Conservation (phyloP, 1,140 invertebrate species). For the Apis florea region DNA sequence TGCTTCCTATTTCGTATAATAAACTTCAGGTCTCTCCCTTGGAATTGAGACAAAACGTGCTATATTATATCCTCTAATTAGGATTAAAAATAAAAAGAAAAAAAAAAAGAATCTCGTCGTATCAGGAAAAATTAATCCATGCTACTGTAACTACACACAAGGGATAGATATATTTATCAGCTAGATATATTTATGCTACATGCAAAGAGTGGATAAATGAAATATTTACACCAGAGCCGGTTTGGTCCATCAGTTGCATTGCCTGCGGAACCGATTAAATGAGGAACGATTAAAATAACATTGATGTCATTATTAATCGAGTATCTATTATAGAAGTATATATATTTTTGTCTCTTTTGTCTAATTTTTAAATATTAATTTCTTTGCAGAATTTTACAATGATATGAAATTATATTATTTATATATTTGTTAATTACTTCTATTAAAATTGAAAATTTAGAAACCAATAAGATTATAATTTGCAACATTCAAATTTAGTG, state of each 20-base stretch:
- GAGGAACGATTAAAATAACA: slow-evolving; percentile 45
- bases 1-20: neutral
- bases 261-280: slow-evolving; percentile 82
- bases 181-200: slow-evolving; percentile 24
- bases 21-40: slow-evolving; percentile 4
- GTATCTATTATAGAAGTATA: neutral
- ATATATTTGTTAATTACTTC: too few relatives aligned
- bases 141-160: slow-evolving; percentile 56
- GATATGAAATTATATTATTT: too few relatives aligned
- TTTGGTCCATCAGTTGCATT: slow-evolving; percentile 94
- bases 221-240: slow-evolving; percentile 92
- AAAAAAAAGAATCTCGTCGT: slow-evolving; percentile 10
- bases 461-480: too few relatives aligned
- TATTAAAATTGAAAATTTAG: too few relatives aligned
- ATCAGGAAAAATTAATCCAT: slow-evolving; percentile 35
- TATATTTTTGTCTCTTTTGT: too few relatives aligned
- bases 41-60: neutral
- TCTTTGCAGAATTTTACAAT: too few relatives aligned
- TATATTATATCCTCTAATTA: neutral
- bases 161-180: neutral
- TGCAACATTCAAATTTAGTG: too few relatives aligned
- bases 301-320: neutral
- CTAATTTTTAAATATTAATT: too few relatives aligned
- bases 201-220: slow-evolving; percentile 53
- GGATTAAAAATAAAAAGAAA: neutral